phyloP scores from a whole-genome alignment of 2,797 vertebrate species.

The Alectoris magna region DNA sequence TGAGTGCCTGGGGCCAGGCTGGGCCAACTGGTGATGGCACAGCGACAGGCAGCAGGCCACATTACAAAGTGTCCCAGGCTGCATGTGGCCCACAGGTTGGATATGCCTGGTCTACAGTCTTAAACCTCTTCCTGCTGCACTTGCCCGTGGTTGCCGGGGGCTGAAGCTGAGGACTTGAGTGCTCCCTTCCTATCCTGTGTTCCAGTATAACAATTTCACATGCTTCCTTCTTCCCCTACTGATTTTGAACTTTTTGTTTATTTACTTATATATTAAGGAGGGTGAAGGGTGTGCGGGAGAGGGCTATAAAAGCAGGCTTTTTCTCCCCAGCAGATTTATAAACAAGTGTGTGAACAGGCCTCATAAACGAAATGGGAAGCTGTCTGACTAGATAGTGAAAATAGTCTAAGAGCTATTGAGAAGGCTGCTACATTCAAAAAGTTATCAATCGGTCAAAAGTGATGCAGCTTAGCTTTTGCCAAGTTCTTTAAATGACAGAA shows the following conservation, averaged over 20 bases:
- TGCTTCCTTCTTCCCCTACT: background rate
- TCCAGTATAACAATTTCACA: background rate
- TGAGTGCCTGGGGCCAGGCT: too few relatives aligned
- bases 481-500: constrained; percentile 32
- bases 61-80: background rate
- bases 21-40: background rate
- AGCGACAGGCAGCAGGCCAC: background rate
- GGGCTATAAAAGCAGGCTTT: constrained; percentile 9
- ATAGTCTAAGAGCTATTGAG: constrained; percentile 48
- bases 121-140: background rate
- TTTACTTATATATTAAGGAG: background rate
- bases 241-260: background rate
- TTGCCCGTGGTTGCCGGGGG: background rate
- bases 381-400: constrained; percentile 41
- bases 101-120: background rate
- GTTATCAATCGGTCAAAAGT: constrained; percentile 45
- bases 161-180: background rate
- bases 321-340: background rate
- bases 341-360: constrained; percentile 6
- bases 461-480: background rate
- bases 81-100: background rate
- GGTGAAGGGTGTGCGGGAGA: constrained; percentile 12
- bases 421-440: constrained; percentile 31
- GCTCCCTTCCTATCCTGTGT: background rate
- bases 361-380: constrained; percentile 42